Evolutionary conservation across 2,113 vertebrate species (phyloP).

Genomic region (Vombatus ursinus): DNA sequence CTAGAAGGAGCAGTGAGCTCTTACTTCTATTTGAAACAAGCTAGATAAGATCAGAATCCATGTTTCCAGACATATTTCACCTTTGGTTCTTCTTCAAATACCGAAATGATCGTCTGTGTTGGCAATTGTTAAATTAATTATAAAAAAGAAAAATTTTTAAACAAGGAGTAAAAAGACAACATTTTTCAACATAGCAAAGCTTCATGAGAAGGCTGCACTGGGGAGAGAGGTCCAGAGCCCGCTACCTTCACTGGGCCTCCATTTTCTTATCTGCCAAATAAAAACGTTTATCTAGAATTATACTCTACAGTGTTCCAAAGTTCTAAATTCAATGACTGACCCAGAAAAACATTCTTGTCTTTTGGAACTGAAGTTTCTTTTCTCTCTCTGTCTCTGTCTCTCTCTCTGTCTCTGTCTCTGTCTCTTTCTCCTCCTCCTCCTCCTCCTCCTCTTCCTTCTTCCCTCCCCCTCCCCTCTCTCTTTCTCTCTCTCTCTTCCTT

Average conservation of each 20-base stretch:
- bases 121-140: background rate
- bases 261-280: background rate
- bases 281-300: background rate
- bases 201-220: background rate
- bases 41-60: background rate
- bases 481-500: background rate
- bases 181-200: background rate
- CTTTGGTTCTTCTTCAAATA: background rate
- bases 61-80: background rate
- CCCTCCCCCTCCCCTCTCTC: background rate
- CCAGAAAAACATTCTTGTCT: background rate
- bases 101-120: background rate
- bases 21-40: background rate
- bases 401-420: background rate
- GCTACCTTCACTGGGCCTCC: background rate
- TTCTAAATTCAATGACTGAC: background rate
- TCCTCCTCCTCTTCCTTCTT: too few species aligned
- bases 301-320: background rate
- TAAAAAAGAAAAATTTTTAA: background rate
- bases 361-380: background rate
- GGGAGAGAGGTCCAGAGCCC: background rate
- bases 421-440: background rate
- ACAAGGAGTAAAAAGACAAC: background rate
- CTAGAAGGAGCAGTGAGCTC: background rate
- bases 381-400: background rate